Base-by-base conservation (phyloP, 2,113 vertebrate species). In the Lethenteron reissneri region DNA sequence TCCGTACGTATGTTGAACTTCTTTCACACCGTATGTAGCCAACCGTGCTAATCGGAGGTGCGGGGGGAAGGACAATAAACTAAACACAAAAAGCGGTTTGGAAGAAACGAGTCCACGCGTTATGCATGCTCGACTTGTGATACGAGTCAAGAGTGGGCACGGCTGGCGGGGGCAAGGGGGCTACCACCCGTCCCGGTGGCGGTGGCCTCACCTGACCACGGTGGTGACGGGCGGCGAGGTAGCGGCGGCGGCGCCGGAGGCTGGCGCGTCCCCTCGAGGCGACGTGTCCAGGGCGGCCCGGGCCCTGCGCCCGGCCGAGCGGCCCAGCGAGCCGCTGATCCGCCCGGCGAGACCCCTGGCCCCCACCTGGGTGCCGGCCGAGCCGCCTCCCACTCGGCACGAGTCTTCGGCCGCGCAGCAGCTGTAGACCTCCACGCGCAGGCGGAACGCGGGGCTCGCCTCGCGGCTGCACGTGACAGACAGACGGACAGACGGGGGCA, bases 241-340 rank as follows among this genome's bases (percentile, higher is more conserved):
- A 41, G 41, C 41, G 41, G 41, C 41, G 41, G 41, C 41, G 41
- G 41, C 7, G 41, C 41, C 41, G 41, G 13, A 83, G 79, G 74
- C 84, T 84, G 2, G 84, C 80, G 0, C 78, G 79, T 17, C 81
- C 80, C 2, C 82, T 84, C 41, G 41, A 41, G 41, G 41, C 41
- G 41, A 41, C 41, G 41, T 41, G 19, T 95, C 90, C 79, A 92
- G 78, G 4, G 85, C 79, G 0, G 87, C 81, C 11, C 87, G 81
- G 56, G 89, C 77, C 73, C 87, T 85, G 77, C 83, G 87, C 41
- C 90, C 90, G 0, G 88, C 77, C 1, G 89, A 88, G 56, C 90
- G 84, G 1, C 89, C 90, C 74, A 94, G 79, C 0, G 88, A 92
- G 58, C 84, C 89, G 85, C 88, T 91, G 76, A 94, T 83, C 72